These are phyloP conservation scores for Poecilia velifera DNA, from an alignment of 2,797 vertebrate genomes.

Conservation along the genomic window DNA sequence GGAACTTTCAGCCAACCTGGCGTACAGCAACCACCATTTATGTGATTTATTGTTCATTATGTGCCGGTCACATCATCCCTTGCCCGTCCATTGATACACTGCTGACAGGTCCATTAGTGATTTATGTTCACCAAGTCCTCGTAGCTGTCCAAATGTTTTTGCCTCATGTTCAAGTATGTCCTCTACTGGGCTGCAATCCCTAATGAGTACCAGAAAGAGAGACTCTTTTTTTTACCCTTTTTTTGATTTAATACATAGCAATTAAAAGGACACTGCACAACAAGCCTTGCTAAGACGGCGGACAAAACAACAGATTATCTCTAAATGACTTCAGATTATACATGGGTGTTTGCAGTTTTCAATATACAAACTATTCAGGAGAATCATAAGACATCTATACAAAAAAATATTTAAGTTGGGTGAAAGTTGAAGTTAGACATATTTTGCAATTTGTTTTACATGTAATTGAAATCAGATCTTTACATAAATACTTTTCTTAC, in stretches of 20 bases:
- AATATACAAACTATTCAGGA: not conserved
- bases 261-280: not conserved
- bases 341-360: not conserved
- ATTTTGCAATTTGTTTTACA: not conserved
- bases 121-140: not conserved
- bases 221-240: not conserved
- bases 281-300: not conserved
- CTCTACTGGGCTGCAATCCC: not conserved
- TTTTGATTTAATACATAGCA: not conserved
- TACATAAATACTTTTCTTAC: not conserved
- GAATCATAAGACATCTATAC: not conserved
- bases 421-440: not conserved
- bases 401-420: not conserved
- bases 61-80: not conserved
- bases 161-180: not conserved
- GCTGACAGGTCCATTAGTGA: constrained; percentile 16
- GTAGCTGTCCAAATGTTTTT: constrained; percentile 10
- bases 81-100: constrained; percentile 8
- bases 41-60: constrained; percentile 11
- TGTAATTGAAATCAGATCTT: not conserved
- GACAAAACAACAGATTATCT: not conserved
- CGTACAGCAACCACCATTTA: not conserved
- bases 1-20: constrained; percentile 6
- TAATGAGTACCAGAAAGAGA: not conserved
- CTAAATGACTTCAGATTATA: not conserved